Conservation (phyloP, 2,888 invertebrate species). For the Chrysotoxum bicinctum region DNA sequence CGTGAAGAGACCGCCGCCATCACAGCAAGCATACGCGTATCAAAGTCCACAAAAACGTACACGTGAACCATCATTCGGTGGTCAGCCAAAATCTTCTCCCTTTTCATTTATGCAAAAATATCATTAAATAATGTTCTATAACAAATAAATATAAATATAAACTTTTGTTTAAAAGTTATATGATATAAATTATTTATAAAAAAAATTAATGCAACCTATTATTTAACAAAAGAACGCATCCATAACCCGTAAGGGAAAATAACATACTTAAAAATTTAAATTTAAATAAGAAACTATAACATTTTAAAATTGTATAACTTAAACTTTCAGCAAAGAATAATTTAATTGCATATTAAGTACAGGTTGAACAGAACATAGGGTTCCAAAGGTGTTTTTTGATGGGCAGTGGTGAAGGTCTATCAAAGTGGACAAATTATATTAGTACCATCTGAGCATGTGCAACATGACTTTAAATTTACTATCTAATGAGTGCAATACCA, state of each 20-base stretch:
- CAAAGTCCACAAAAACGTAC: not conserved
- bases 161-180: not conserved
- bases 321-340: not conserved
- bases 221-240: not conserved
- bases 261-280: not conserved
- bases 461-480: too few species aligned
- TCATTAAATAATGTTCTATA: not conserved
- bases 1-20: not conserved
- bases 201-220: not conserved
- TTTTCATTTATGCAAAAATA: not conserved
- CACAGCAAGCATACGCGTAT: not conserved
- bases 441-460: too few species aligned
- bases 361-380: too few species aligned
- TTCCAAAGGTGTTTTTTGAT: too few species aligned
- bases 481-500: too few species aligned
- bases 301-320: not conserved
- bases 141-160: not conserved
- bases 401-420: too few species aligned
- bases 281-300: not conserved
- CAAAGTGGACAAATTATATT: too few species aligned
- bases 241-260: not conserved
- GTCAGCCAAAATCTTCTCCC: not conserved
- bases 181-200: not conserved
- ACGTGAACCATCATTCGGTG: not conserved
- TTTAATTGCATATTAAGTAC: not conserved